Base-by-base conservation (phyloP, 2,888 invertebrate species). In the Andrena bucephala region DNA sequence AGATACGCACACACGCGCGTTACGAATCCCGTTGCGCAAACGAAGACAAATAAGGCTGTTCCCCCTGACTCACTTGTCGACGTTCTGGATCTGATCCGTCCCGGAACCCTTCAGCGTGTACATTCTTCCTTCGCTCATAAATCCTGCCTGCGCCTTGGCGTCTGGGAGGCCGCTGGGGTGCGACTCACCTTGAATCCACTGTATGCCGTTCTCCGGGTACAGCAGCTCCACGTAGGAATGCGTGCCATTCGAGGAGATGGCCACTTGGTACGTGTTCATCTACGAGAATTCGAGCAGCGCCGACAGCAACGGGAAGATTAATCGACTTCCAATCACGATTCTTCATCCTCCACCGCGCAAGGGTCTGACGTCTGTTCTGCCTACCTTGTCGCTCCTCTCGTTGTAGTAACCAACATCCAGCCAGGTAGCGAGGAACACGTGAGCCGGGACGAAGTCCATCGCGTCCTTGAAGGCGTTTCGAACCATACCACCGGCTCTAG, bases 101-200 rank as follows among this genome's bases (percentile, higher is more conserved):
- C 99, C 99, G 16, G 99, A 99, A 73, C 98, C 98, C 80, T 97
- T 96, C 27, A 99, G 95, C 2, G 96, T 95, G 90, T 96, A 96
- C 74, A 96, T 94, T 77, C 97, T 95, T 57, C 97, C 97, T 92
- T 98, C 98, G 83, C 97, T 97, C 84, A 98, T 96, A 89, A 99
- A 97, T 2, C 99, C 99, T 70, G 97, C 98, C 94, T 99, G 99
- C 0, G 98, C 99, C 89, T 98, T 96, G 0, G 98, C 98, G 92
- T 99, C 99, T 0, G 97, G 97, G 65, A 97, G 93, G 33, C 96
- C 96, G n/a, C 96, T 95, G n/a, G 96, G 96, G 87, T 97, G 96
- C 0, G 96, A 95, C 78, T 97, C 96, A 67, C 97, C 97, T 93
- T 97, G 97, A 71, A 98, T 96, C 99, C 99, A 99, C 92, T 98